Percentiles rank a stretch among this genome's conserved stretches.
These are phyloP conservation scores for Sarcophaga peregrina DNA, from an alignment of 1,140 invertebrate genomes.

Conservation along the genomic window DNA sequence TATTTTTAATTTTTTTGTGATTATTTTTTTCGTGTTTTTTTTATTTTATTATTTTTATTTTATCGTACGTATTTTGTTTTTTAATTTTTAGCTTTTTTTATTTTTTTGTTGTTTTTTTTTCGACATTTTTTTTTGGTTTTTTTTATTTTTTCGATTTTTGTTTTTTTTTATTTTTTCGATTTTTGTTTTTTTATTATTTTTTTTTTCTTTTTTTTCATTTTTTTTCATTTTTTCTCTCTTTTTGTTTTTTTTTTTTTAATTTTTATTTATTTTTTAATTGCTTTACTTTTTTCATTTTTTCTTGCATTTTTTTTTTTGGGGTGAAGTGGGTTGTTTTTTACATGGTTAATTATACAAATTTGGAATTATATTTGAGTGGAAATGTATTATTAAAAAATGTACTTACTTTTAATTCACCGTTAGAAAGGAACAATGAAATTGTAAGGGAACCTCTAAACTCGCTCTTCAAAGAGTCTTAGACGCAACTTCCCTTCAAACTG, in stretches of 20 bases:
- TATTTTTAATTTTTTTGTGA: conserved; percentile 45
- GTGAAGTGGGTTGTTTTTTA: neutral
- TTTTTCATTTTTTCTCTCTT: conserved; percentile 49
- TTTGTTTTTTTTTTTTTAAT: conserved; percentile 8
- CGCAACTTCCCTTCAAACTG: conserved; percentile 65
- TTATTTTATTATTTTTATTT: conserved; percentile 38
- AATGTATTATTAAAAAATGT: conserved; percentile 45
- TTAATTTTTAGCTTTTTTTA: neutral
- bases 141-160: conserved; percentile 46
- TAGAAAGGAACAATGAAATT: conserved; percentile 66
- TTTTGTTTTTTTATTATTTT: conserved; percentile 42
- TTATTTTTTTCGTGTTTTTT: conserved; percentile 45
- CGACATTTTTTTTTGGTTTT: conserved; percentile 46
- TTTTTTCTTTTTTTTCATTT: conserved; percentile 49
- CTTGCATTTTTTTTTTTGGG: neutral
- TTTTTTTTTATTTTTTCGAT: conserved; percentile 45
- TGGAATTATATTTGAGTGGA: neutral
- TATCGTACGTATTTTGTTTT: conserved; percentile 16
- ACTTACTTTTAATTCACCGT: conserved; percentile 66
- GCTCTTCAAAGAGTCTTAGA: conserved; percentile 65
- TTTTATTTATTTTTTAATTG: conserved; percentile 35
- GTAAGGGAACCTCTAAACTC: conserved; percentile 65
- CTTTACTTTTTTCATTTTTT: conserved; percentile 45
- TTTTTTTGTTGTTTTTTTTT: conserved; percentile 12
- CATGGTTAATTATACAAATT: neutral